Evolutionary conservation across 2,797 vertebrate genomes (phyloP).

Genomic region (Scolopax bukidnonensis): DNA sequence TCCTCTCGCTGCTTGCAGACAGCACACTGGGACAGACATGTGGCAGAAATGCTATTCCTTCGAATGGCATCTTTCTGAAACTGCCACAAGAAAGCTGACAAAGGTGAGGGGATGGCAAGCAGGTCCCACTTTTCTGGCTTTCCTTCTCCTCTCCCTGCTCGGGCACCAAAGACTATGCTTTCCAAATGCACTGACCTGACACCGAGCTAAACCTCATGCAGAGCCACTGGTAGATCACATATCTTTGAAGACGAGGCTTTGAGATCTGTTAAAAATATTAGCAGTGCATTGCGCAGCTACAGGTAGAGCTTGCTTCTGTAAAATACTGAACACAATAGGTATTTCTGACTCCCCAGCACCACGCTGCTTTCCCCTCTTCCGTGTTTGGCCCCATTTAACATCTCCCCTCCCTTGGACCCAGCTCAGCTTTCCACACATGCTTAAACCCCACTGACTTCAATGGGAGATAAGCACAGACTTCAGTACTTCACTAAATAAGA

Average conservation of each 20-base stretch:
- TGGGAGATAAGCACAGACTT: not conserved
- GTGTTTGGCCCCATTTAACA: not conserved
- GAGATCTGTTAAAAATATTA: not conserved
- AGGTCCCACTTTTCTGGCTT: not conserved
- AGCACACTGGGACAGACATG: not conserved
- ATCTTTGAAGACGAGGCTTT: not conserved
- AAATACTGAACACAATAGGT: not conserved
- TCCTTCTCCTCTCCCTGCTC: not conserved
- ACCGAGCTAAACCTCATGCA: fast-evolving
- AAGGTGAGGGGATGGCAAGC: not conserved
- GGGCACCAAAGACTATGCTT: not conserved
- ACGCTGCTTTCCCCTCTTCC: not conserved
- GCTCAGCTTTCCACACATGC: not conserved
- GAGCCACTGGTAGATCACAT: not conserved
- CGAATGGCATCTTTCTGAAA: not conserved
- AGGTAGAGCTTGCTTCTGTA: not conserved
- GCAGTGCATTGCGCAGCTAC: not conserved
- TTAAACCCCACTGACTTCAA: not conserved
- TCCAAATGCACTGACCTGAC: not conserved
- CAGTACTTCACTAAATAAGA: not conserved
- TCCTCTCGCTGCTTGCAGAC: not conserved
- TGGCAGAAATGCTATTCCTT: not conserved
- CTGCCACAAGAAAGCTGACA: not conserved
- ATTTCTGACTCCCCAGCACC: not conserved
- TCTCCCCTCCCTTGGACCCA: not conserved